phyloP scores from a whole-genome alignment of 2,113 vertebrate genomes.

The Myrmophylax atrothorax region DNA sequence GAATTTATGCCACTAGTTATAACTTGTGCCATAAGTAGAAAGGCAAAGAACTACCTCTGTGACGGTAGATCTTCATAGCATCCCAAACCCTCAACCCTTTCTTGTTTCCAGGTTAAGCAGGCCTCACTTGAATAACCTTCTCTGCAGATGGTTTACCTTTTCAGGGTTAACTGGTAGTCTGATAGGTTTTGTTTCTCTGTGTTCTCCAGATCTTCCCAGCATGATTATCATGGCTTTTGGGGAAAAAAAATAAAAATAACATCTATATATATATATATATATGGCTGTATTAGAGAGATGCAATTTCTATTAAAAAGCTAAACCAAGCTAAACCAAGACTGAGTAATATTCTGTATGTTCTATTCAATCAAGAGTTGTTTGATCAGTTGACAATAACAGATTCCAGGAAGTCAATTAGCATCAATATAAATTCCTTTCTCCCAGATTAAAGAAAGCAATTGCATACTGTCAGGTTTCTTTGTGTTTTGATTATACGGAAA shows the following conservation, averaged over 20 bases:
- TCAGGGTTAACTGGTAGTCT: not conserved
- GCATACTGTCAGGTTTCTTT: not conserved
- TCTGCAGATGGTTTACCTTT: not conserved
- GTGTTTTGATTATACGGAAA: not conserved
- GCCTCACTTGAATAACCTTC: not conserved
- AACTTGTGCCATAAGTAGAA: not conserved
- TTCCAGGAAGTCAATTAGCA: not conserved
- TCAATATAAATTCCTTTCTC: not conserved
- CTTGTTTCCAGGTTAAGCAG: not conserved
- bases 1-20: not conserved
- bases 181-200: not conserved
- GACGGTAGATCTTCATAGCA: not conserved
- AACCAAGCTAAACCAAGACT: not conserved
- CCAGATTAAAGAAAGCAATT: not conserved
- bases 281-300: not conserved
- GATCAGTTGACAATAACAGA: not conserved
- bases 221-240: not conserved
- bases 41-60: not conserved
- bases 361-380: not conserved
- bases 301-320: not conserved
- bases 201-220: not conserved
- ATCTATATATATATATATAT: not conserved
- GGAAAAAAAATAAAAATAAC: not conserved
- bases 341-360: not conserved
- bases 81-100: not conserved